Evolutionary conservation across 2,888 invertebrate genomes (phyloP).

Genomic region (Azorinus chamasolen): DNA sequence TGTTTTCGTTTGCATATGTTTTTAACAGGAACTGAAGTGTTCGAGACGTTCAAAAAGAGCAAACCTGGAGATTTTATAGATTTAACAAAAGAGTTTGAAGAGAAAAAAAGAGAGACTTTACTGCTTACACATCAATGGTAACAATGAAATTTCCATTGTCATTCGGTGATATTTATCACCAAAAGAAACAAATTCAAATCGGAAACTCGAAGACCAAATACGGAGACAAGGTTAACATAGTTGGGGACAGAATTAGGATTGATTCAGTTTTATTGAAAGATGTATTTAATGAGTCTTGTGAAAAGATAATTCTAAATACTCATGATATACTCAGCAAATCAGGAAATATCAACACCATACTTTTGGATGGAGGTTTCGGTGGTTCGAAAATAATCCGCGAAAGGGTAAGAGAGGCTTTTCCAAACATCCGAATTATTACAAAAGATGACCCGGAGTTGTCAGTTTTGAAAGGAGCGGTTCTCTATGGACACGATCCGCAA

Average conservation of each 20-base stretch:
- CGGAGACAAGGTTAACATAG: conserved; percentile 37
- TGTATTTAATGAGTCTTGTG: conserved; percentile 44
- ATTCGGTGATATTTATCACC: conserved; percentile 14
- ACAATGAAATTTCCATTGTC: conserved; percentile 15
- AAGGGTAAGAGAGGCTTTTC: conserved; percentile 39
- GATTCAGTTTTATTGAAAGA: conserved; percentile 37
- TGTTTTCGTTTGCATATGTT: too few species aligned
- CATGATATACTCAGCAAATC: conserved; percentile 32
- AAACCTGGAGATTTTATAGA: conserved; percentile 15
- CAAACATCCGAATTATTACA: conserved; percentile 43
- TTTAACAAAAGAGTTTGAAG: conserved; percentile 32
- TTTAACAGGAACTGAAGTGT: conserved; percentile 4
- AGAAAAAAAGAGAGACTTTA: conserved; percentile 24
- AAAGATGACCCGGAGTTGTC: conserved; percentile 59
- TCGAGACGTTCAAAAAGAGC: conserved; percentile 3
- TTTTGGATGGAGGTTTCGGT: conserved; percentile 70
- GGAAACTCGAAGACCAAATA: conserved; percentile 3
- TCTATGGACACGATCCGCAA: conserved; percentile 61
- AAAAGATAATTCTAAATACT: conserved; percentile 53
- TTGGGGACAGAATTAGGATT: conserved; percentile 47
- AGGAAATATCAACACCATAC: conserved; percentile 49
- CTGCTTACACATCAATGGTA: conserved; percentile 9
- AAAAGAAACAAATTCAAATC: background rate
- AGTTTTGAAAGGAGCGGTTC: conserved; percentile 65
- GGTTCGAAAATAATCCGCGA: conserved; percentile 60